Evolutionary conservation across 2,797 vertebrate genomes (phyloP).

Genomic region (Botia almorhae): DNA sequence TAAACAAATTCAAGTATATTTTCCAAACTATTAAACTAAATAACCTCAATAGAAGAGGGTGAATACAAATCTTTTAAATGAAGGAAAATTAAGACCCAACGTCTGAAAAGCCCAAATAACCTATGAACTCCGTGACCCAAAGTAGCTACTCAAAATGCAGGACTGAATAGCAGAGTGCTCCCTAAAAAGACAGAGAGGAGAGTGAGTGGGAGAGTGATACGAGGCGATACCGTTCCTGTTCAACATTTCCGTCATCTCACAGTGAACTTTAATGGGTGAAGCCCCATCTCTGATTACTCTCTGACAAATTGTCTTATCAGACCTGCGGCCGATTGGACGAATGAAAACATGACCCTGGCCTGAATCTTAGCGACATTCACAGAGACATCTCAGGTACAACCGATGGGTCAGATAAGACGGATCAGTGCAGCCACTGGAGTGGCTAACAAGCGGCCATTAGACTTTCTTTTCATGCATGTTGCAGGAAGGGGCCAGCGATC

Average conservation of each 20-base stretch:
- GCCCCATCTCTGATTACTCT: slow-evolving; percentile 83
- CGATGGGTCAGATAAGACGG: slow-evolving; percentile 88
- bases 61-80: slow-evolving; percentile 10
- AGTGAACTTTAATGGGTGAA: slow-evolving; percentile 67
- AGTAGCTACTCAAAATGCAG: slow-evolving; percentile 50
- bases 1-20: too few relatives aligned
- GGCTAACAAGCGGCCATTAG: slow-evolving; percentile 90
- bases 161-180: slow-evolving; percentile 18
- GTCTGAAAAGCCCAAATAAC: slow-evolving; percentile 26
- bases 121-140: slow-evolving; percentile 48
- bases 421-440: slow-evolving; percentile 87
- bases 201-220: slow-evolving; percentile 43
- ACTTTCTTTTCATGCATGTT: slow-evolving; percentile 88
- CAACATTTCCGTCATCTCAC: slow-evolving; percentile 44
- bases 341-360: slow-evolving; percentile 85
- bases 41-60: too few relatives aligned
- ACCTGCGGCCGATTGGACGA: slow-evolving; percentile 73
- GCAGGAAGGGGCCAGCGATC: slow-evolving; percentile 60
- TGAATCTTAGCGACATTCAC: slow-evolving; percentile 74
- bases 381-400: slow-evolving; percentile 86
- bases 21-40: too few relatives aligned
- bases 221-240: slow-evolving; percentile 40
- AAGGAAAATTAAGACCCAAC: not conserved
- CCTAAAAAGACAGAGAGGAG: slow-evolving; percentile 26
- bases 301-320: slow-evolving; percentile 85